phyloP scores from a whole-genome alignment of 2,797 vertebrate species.

The Sebastes diploproa region DNA sequence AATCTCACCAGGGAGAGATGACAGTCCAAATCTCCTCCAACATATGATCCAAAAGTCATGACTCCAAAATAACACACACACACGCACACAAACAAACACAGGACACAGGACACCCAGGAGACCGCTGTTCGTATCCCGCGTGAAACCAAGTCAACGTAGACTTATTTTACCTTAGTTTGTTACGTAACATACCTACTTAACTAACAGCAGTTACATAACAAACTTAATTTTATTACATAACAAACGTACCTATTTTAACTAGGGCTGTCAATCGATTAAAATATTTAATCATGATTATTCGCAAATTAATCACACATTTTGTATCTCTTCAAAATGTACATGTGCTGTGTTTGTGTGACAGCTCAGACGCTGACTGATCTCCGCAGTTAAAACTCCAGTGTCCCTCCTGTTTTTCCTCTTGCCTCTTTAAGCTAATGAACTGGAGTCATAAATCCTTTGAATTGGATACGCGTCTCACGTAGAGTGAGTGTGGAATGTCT shows the following conservation, averaged over 20 bases:
- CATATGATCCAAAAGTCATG: conserved; percentile 1
- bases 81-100: background rate
- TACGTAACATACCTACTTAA: background rate
- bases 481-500: conserved; percentile 5
- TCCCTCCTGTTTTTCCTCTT: background rate
- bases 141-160: background rate
- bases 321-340: too few relatives aligned
- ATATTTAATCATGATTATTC: too few relatives aligned
- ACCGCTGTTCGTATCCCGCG: background rate
- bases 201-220: background rate
- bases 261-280: too few relatives aligned
- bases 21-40: conserved; percentile 34
- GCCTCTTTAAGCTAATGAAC: background rate
- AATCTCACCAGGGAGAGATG: conserved; percentile 59
- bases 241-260: too few relatives aligned
- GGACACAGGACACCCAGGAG: too few relatives aligned
- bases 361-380: background rate
- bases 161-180: background rate
- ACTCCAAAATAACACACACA: background rate
- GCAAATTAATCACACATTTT: too few relatives aligned
- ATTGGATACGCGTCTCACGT: background rate
- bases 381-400: background rate
- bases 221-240: background rate
- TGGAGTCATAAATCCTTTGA: too few relatives aligned
- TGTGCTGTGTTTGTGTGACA: background rate